These are phyloP conservation scores for Listrodromus nycthemerus DNA, from an alignment of 2,888 invertebrate species.

Conservation along the genomic window DNA sequence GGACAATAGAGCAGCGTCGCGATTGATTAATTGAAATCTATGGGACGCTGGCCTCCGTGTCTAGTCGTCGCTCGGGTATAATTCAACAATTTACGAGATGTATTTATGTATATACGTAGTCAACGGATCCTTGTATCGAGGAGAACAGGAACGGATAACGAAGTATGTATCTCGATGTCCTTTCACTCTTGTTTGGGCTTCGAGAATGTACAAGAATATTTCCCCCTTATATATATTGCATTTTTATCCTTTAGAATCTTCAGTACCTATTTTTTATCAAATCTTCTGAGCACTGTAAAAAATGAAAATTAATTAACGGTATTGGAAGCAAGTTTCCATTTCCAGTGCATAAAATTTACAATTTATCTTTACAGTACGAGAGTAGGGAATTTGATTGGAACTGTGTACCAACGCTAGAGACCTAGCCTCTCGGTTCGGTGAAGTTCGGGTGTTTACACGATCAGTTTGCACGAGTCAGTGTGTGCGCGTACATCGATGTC, in stretches of 20 bases:
- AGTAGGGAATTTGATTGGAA: no score
- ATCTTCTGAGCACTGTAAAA: no score
- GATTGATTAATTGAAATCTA: conserved; percentile 67
- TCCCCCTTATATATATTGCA: not conserved
- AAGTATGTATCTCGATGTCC: not conserved
- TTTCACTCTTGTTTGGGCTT: not conserved
- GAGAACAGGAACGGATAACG: conserved; percentile 27
- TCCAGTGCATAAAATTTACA: no score
- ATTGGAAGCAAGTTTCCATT: no score
- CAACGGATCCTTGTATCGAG: conserved; percentile 15
- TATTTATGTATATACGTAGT: conserved; percentile 1
- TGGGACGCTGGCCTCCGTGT: conserved; percentile 39
- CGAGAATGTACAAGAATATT: not conserved
- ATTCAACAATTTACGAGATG: conserved; percentile 11
- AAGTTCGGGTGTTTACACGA: not conserved
- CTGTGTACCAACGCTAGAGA: no score
- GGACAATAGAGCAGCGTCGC: conserved; percentile 59
- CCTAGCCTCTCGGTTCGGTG: no score
- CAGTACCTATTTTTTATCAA: no score
- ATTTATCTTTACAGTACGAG: no score
- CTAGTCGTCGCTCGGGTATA: conserved; percentile 5
- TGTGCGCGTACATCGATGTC: not conserved
- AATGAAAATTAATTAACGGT: no score
- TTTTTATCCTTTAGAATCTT: not conserved
- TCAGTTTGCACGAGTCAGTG: not conserved